Evolutionary conservation across 2,113 vertebrate genomes (phyloP), one percentile per base, ranked within the genome.

Genomic region (Eublepharis macularius): DNA sequence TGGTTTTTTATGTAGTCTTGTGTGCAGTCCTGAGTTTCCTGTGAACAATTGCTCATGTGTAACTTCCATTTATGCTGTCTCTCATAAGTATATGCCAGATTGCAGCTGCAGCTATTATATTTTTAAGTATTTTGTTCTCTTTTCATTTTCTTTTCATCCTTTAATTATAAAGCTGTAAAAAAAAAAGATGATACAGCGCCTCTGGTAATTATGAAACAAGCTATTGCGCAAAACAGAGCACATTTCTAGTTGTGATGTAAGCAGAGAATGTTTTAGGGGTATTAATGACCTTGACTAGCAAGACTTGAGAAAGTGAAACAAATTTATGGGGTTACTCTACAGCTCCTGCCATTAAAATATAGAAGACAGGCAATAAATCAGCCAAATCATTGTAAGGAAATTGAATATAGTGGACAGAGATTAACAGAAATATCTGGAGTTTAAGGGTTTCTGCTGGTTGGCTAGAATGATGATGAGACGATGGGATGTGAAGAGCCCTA

Each of bases 361-460:
- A 93, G 88, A 85, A 92, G 91, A 84, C 88, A 94, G 95, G 93
- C 84, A 92, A 95, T 95, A 95, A 95, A 95, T 95, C 93, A 94
- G 60, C 19, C 81, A 85, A 95, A 95, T 92, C 43, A 72, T 91
- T 93, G 92, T 82, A 90, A 93, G 89, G 81, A 96, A 96, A 95
- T 92, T 93, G 95, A 93, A 95, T 93, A 94, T 87, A 94, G 91
- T 90, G 76, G 86, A 80, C 86, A 88, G 89, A 94, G 91, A 94
- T 95, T 93, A 95, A 89, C 84, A 93, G 93, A 95, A 94, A 87
- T 93, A 91, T n/a, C 1, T 68, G 54, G 84, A 90, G 94, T 69
- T 89, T 89, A 94, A 91, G 94, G 88, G 88, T 54, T n/a, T 89
- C 43, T 0, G 41, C 73, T 87, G 92, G 70, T 95, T 94, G 91